Percentiles rank a stretch among this genome's conserved stretches.
Conservation (phyloP, 2,888 invertebrate species). For the Vesta saturnalis region DNA sequence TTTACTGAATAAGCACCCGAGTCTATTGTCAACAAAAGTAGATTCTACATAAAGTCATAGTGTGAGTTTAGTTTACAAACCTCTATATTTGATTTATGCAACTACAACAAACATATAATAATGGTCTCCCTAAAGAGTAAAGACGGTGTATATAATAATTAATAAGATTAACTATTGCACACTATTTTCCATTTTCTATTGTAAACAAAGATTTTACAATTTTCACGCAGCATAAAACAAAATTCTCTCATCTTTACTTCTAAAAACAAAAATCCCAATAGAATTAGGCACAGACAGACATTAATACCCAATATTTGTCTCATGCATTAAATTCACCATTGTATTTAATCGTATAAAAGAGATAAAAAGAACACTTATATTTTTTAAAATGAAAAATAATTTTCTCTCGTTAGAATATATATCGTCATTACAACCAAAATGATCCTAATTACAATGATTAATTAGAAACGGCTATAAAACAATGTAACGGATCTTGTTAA, state of each 20-base stretch:
- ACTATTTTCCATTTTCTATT: not conserved
- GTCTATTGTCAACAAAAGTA: slow-evolving; percentile 28
- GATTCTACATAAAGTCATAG: slow-evolving; percentile 13
- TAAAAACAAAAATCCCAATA: too few relatives aligned
- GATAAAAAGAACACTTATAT: slow-evolving; percentile 1
- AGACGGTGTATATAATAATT: too few relatives aligned
- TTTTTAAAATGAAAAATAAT: slow-evolving; percentile 19
- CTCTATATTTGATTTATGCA: slow-evolving; percentile 21
- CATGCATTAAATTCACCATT: too few relatives aligned
- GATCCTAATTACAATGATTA: slow-evolving; percentile 50
- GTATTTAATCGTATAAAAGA: too few relatives aligned
- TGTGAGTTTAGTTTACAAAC: slow-evolving; percentile 11
- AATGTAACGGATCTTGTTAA: slow-evolving; percentile 49
- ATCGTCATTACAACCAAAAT: slow-evolving; percentile 39
- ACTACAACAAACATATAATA: slow-evolving; percentile 16
- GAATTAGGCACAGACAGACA: too few relatives aligned
- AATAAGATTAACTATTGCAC: too few relatives aligned
- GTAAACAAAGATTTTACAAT: not conserved
- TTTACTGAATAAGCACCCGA: slow-evolving; percentile 15
- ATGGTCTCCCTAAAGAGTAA: not conserved
- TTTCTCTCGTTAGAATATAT: slow-evolving; percentile 12
- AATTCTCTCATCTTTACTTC: too few relatives aligned
- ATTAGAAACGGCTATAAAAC: slow-evolving; percentile 47
- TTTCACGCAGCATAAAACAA: not conserved
- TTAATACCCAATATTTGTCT: too few relatives aligned